Evolutionary conservation across 1,140 invertebrate genomes (phyloP).

Genomic region (Globodera rostochiensis): DNA sequence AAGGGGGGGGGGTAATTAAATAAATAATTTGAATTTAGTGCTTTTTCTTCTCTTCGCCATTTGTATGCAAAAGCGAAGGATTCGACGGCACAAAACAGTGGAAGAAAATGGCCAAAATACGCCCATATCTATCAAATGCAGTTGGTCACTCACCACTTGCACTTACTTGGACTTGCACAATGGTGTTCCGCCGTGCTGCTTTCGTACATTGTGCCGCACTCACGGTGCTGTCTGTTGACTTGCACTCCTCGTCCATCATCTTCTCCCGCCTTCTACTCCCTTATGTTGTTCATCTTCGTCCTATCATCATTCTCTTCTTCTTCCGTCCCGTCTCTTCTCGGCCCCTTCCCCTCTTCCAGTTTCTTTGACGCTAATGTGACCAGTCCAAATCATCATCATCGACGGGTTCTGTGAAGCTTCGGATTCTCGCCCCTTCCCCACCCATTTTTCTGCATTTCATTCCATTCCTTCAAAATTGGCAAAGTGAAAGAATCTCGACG

Average conservation of each 20-base stretch:
- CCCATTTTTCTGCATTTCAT: not conserved
- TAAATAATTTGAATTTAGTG: not conserved
- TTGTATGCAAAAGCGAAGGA: constrained; percentile 19
- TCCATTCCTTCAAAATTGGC: not conserved
- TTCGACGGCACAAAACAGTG: not conserved
- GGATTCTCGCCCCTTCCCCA: constrained; percentile 27
- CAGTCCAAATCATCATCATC: constrained; percentile 50
- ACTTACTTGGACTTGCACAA: no score
- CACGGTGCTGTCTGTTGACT: constrained; percentile 21
- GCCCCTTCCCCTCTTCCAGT: not conserved
- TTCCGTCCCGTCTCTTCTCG: not conserved
- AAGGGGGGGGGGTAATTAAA: no score
- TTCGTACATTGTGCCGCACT: constrained; percentile 39
- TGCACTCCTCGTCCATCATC: not conserved
- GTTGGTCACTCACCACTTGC: constrained; percentile 58
- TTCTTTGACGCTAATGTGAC: constrained; percentile 1
- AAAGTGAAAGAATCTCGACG: not conserved
- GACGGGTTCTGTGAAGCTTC: constrained; percentile 61
- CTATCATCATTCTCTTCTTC: not conserved
- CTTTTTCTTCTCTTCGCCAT: constrained; percentile 33
- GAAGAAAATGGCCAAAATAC: not conserved
- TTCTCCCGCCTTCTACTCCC: not conserved
- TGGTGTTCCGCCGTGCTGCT: constrained; percentile 58
- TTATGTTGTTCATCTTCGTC: not conserved
- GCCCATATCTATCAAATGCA: no score